Percentiles rank a stretch among this genome's conserved stretches.
These are phyloP conservation scores for Agrochola lychnidis DNA, from an alignment of 2,888 invertebrate genomes.

Conservation along the genomic window DNA sequence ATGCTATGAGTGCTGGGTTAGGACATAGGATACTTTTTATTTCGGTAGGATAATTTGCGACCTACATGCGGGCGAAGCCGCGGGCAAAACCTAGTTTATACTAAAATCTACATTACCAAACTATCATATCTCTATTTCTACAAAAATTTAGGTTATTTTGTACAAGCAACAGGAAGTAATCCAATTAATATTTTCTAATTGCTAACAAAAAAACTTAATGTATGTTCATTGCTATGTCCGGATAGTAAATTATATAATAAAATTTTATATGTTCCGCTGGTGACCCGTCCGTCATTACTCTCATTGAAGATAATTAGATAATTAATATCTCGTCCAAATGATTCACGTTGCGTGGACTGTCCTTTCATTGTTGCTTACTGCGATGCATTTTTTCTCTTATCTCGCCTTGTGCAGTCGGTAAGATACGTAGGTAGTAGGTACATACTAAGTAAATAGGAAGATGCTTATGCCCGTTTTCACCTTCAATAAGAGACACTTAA, in stretches of 20 bases:
- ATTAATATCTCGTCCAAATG: constrained; percentile 61
- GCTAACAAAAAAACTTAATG: constrained; percentile 36
- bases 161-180: constrained; percentile 32
- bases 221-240: constrained; percentile 41
- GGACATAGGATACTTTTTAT: too few relatives aligned
- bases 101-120: too few relatives aligned
- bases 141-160: not conserved
- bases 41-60: too few relatives aligned
- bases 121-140: not conserved
- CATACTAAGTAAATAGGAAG: not conserved
- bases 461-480: too few relatives aligned
- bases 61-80: too few relatives aligned
- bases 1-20: too few relatives aligned
- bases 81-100: too few relatives aligned
- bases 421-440: not conserved
- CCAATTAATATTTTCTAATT: constrained; percentile 43
- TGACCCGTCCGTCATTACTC: constrained; percentile 38
- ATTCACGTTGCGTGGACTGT: constrained; percentile 42
- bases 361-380: constrained; percentile 17
- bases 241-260: constrained; percentile 43
- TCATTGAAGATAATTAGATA: constrained; percentile 65
- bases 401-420: not conserved
- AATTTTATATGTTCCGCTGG: constrained; percentile 34
- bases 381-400: not conserved
- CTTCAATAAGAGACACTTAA: too few relatives aligned